Conservation (phyloP, 2,113 vertebrate species). For the Oenanthe oenanthe region DNA sequence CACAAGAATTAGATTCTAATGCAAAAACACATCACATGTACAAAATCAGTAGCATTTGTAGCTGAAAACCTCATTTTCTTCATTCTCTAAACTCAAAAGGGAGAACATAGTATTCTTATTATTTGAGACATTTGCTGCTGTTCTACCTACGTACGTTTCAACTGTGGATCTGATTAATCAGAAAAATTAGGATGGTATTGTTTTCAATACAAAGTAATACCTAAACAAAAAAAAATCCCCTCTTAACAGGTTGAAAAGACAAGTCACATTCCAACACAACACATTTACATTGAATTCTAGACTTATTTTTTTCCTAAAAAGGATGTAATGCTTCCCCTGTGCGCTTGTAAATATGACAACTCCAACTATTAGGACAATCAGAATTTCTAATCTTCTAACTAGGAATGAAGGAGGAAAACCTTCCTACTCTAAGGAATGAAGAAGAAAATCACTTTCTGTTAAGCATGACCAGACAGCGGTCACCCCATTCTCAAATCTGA, state of each 20-base stretch:
- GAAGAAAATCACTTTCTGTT: background rate
- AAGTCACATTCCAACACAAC: background rate
- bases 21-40: background rate
- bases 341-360: fast-evolving
- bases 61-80: background rate
- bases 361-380: background rate
- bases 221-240: background rate
- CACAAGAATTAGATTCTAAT: background rate
- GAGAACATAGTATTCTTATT: background rate
- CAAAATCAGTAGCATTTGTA: background rate
- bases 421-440: background rate
- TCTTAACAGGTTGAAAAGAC: background rate
- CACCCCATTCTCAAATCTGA: background rate
- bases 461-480: fast-evolving
- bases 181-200: background rate
- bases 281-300: background rate
- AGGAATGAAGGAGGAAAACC: background rate
- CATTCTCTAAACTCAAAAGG: background rate
- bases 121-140: background rate
- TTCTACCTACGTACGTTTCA: background rate
- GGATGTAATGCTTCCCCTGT: background rate
- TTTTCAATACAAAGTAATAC: background rate
- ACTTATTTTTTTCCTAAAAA: background rate
- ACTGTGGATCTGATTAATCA: background rate
- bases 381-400: background rate